Conservation (phyloP, 1,140 invertebrate species). For the Drosophila kohkoa region DNA sequence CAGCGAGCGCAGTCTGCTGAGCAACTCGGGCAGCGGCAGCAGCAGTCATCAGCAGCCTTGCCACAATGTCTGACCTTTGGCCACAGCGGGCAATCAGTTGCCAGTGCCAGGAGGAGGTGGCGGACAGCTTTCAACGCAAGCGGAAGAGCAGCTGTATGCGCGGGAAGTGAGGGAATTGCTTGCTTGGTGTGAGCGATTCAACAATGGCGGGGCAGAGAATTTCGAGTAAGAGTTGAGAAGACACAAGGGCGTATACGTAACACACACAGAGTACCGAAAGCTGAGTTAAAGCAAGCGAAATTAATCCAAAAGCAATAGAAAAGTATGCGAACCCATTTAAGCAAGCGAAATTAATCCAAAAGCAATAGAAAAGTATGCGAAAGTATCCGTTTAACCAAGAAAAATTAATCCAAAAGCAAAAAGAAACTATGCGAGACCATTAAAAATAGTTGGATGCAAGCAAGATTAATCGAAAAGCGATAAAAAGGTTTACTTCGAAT, state of each 20-base stretch:
- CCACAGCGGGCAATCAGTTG: slow-evolving; percentile 14
- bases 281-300: slow-evolving; percentile 9
- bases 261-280: background rate
- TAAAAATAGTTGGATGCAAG: too few relatives aligned
- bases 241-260: slow-evolving; percentile 1
- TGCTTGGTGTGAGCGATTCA: slow-evolving; percentile 81
- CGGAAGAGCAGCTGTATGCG: slow-evolving; percentile 71
- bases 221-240: slow-evolving; percentile 56
- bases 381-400: background rate
- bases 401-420: too few relatives aligned
- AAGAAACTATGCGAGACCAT: too few relatives aligned
- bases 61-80: slow-evolving; percentile 78
- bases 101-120: slow-evolving; percentile 1
- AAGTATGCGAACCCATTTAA: background rate
- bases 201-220: slow-evolving; percentile 75
- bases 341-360: background rate
- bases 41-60: slow-evolving; percentile 60
- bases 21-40: slow-evolving; percentile 78
- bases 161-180: slow-evolving; percentile 75
- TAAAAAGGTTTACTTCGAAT: too few relatives aligned
- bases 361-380: background rate
- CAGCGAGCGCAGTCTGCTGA: slow-evolving; percentile 77
- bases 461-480: too few relatives aligned
- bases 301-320: background rate
- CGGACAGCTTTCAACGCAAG: background rate